Conservation (phyloP, 2,888 invertebrate genomes). For the Pardosa pseudoannulata region DNA sequence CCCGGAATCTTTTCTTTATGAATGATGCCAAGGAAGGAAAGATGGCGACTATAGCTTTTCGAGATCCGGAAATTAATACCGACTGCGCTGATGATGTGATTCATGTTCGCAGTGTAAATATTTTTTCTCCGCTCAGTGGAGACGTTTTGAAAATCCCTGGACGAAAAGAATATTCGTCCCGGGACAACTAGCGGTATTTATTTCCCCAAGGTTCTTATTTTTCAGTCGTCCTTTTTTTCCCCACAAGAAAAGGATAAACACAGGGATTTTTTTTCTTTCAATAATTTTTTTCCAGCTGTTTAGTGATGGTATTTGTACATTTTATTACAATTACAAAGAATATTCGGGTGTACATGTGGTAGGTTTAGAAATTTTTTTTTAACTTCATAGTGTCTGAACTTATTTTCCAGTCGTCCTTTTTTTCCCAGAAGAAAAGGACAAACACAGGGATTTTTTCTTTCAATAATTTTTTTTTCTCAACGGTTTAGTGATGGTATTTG, state of each 20-base stretch:
- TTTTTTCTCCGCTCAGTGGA: neutral
- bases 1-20: neutral
- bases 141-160: neutral
- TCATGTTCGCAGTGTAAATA: slow-evolving; percentile 7
- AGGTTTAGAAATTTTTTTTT: too few relatives aligned
- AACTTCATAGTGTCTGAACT: too few relatives aligned
- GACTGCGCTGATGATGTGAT: slow-evolving; percentile 21
- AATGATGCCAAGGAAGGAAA: slow-evolving; percentile 5
- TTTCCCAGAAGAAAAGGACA: too few relatives aligned
- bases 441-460: too few relatives aligned
- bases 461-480: too few relatives aligned
- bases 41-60: neutral
- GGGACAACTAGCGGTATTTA: neutral
- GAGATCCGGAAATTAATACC: slow-evolving; percentile 27
- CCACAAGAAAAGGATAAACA: neutral
- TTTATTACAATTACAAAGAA: too few relatives aligned
- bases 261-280: too few relatives aligned
- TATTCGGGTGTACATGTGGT: too few relatives aligned
- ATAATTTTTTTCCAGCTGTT: too few relatives aligned
- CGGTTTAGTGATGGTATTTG: too few relatives aligned
- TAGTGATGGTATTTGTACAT: too few relatives aligned
- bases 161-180: neutral
- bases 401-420: too few relatives aligned
- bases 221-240: neutral
- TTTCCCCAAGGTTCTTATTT: neutral